A percentile compares a stretch with the other conserved stretches of the same genome.
phyloP scores from a whole-genome alignment of 2,888 invertebrate genomes.

The Colostygia pectinataria region DNA sequence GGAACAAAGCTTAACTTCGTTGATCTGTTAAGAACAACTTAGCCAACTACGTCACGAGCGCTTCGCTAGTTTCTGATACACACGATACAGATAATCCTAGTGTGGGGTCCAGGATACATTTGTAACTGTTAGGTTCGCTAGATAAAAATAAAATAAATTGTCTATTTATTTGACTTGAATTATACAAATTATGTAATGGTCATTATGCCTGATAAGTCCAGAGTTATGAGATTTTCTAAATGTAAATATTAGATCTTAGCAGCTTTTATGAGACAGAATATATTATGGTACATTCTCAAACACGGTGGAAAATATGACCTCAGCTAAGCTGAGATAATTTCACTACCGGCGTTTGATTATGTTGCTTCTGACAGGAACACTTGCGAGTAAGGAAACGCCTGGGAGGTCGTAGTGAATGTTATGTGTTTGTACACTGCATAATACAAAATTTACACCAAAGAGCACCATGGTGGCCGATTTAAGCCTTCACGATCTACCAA shows the following conservation, averaged over 20 bases:
- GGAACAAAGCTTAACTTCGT: too few species aligned
- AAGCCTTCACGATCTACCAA: too few species aligned
- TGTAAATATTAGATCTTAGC: constrained; percentile 17
- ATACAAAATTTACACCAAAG: too few species aligned
- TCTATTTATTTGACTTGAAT: constrained; percentile 15
- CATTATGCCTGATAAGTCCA: constrained; percentile 10
- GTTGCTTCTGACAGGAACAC: neutral
- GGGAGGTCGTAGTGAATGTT: too few species aligned
- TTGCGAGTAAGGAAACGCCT: neutral
- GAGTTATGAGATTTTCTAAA: constrained; percentile 13
- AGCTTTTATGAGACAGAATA: constrained; percentile 21
- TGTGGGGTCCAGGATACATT: too few species aligned
- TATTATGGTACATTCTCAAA: constrained; percentile 18
- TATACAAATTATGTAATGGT: constrained; percentile 11
- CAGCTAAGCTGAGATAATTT: constrained; percentile 14
- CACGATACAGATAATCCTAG: too few species aligned
- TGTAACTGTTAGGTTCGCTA: too few species aligned
- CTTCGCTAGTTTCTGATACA: too few species aligned
- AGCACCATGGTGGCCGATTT: too few species aligned
- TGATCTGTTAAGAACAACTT: too few species aligned
- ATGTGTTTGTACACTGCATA: too few species aligned
- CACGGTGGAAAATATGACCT: constrained; percentile 19
- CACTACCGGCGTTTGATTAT: neutral
- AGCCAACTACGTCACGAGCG: too few species aligned
- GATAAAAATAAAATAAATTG: neutral